phyloP scores from a whole-genome alignment of 2,113 vertebrate species.

The Odobenus rosmarus region DNA sequence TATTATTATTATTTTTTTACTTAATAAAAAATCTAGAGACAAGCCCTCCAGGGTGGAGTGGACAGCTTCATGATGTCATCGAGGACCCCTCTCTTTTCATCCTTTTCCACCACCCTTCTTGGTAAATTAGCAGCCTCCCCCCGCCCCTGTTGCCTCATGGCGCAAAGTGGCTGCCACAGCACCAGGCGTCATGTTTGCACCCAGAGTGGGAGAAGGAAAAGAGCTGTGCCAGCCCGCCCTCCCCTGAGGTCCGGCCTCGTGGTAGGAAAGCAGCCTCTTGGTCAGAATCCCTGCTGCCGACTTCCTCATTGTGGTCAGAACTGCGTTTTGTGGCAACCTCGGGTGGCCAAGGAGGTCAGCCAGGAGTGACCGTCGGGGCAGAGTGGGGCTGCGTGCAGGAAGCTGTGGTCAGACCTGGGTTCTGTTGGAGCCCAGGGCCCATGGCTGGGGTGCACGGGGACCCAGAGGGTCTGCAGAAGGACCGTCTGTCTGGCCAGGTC shows the following conservation, averaged over 20 bases:
- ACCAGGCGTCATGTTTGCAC: background rate
- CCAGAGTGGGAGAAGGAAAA: background rate
- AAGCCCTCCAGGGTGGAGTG: background rate
- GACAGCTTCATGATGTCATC: background rate
- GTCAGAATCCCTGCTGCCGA: fast-evolving
- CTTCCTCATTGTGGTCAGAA: background rate
- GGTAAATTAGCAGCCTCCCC: too few species aligned
- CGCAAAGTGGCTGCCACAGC: background rate
- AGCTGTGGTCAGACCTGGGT: background rate
- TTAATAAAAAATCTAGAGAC: background rate
- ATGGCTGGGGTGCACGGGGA: too few species aligned
- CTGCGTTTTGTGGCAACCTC: background rate
- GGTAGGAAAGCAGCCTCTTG: too few species aligned
- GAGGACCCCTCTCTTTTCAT: background rate
- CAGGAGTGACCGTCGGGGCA: background rate
- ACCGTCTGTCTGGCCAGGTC: background rate
- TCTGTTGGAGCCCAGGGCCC: too few species aligned
- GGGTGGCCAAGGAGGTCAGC: background rate
- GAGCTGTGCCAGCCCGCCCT: background rate
- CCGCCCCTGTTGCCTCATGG: background rate
- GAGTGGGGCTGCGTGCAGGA: background rate
- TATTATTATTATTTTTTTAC: background rate
- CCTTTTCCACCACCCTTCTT: background rate
- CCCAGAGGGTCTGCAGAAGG: background rate
- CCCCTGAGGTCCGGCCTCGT: fast-evolving